phyloP scores from a whole-genome alignment of 1,140 invertebrate species.

The Drosophila pachea region DNA sequence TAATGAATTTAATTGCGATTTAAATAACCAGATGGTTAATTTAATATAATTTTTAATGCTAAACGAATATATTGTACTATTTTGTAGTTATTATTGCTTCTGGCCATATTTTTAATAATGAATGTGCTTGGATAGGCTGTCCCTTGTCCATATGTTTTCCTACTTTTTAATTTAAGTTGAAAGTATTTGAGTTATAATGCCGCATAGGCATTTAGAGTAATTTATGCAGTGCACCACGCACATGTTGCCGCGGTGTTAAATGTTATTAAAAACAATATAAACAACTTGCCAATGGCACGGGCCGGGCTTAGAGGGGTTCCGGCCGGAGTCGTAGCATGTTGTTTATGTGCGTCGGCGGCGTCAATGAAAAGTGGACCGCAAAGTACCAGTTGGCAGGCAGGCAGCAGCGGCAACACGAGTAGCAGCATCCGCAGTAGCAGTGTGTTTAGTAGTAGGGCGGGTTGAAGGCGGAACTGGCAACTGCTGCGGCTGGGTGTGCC shows the following conservation, averaged over 20 bases:
- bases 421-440: not conserved
- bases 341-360: constrained; percentile 52
- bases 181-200: constrained; percentile 12
- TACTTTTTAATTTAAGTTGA: constrained; percentile 5
- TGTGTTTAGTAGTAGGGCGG: constrained; percentile 24
- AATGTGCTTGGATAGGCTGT: too few relatives aligned
- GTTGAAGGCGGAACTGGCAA: constrained; percentile 12
- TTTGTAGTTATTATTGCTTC: too few relatives aligned
- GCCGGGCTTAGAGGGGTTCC: not conserved
- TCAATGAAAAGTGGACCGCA: constrained; percentile 62
- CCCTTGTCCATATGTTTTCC: not conserved
- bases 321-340: constrained; percentile 33
- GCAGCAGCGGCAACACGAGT: not conserved
- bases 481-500: constrained; percentile 45
- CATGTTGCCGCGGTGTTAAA: constrained; percentile 58
- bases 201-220: constrained; percentile 25
- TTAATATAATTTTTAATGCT: too few relatives aligned
- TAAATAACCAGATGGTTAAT: too few relatives aligned
- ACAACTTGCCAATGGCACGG: constrained; percentile 54
- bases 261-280: constrained; percentile 76
- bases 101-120: too few relatives aligned
- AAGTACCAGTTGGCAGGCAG: constrained; percentile 54
- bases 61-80: too few relatives aligned
- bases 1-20: not conserved
- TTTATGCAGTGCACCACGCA: constrained; percentile 68